Conservation (phyloP, 23 tunicate genomes). For the Diplosoma virens region DNA sequence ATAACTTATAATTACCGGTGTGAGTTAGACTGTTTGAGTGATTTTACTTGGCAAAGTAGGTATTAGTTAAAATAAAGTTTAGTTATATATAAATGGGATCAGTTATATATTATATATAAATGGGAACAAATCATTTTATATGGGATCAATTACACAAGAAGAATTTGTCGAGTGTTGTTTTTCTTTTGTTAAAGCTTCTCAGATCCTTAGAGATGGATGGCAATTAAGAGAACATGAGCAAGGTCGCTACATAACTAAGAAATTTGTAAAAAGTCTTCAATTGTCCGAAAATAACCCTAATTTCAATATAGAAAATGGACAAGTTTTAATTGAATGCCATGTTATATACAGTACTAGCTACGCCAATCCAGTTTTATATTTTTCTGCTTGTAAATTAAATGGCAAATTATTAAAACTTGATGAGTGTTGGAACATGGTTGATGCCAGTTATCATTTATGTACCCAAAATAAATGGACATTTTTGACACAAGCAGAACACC, state of each 20-base stretch:
- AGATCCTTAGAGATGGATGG: slow-evolving; percentile 39
- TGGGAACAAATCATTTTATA: no score
- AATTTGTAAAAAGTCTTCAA: slow-evolving; percentile 3
- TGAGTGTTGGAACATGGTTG: slow-evolving; percentile 54
- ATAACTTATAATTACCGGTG: no score
- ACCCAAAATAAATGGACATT: slow-evolving; percentile 54
- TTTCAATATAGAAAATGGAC: not conserved
- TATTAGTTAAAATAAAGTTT: no score
- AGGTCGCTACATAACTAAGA: not conserved
- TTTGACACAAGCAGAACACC: slow-evolving; percentile 76
- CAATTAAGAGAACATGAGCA: not conserved
- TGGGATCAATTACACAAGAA: no score
- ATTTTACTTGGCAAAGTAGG: no score
- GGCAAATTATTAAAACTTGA: slow-evolving; percentile 53
- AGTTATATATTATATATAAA: no score
- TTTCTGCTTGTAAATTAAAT: slow-evolving; percentile 25
- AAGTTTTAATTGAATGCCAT: slow-evolving; percentile 56
- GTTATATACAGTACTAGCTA: slow-evolving; percentile 71
- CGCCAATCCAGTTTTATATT: slow-evolving; percentile 72
- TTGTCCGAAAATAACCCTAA: not conserved
- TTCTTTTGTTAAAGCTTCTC: slow-evolving; percentile 25
- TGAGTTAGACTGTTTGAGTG: no score
- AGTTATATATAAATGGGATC: no score
- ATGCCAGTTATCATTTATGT: not conserved
- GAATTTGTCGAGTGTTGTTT: slow-evolving; percentile 23